phyloP scores from a whole-genome alignment of 2,888 invertebrate species.

The Silvanus unidentatus region DNA sequence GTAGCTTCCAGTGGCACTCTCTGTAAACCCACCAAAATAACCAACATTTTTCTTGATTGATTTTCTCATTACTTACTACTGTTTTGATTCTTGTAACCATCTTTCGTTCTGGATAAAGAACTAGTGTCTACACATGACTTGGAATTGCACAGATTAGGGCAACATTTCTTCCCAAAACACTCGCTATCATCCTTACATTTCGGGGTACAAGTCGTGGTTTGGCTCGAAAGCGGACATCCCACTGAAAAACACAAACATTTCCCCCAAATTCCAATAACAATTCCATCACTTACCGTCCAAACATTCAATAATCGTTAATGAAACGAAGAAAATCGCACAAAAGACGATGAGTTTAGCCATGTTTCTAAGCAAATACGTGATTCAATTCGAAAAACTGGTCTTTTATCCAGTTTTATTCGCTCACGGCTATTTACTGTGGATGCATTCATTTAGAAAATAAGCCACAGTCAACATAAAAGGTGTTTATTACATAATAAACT shows the following conservation, averaged over 20 bases:
- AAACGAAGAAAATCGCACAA: too few relatives aligned
- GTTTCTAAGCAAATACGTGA: too few relatives aligned
- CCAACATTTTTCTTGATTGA: conserved; percentile 5
- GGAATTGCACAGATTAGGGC: conserved; percentile 63
- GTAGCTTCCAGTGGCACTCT: conserved; percentile 53
- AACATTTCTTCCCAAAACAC: conserved; percentile 61
- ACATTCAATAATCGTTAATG: too few relatives aligned
- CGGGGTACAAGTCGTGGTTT: conserved; percentile 62
- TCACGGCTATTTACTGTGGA: too few relatives aligned
- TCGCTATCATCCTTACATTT: conserved; percentile 62
- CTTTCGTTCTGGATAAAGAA: conserved; percentile 24
- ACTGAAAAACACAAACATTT: conserved; percentile 17
- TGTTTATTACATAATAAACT: too few relatives aligned
- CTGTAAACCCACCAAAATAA: conserved; percentile 29
- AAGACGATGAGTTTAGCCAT: too few relatives aligned
- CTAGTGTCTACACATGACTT: conserved; percentile 56
- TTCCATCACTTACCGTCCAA: too few relatives aligned
- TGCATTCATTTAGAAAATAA: too few relatives aligned
- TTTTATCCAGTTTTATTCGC: too few relatives aligned
- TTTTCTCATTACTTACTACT: conserved; percentile 14
- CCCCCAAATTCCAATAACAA: too few relatives aligned
- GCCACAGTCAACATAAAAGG: too few relatives aligned
- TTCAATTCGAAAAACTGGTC: too few relatives aligned
- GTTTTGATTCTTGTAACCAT: conserved; percentile 28
- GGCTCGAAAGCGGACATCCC: conserved; percentile 59